Base-by-base conservation (phyloP, 2,888 invertebrate species). In the Drosophila incognita region DNA sequence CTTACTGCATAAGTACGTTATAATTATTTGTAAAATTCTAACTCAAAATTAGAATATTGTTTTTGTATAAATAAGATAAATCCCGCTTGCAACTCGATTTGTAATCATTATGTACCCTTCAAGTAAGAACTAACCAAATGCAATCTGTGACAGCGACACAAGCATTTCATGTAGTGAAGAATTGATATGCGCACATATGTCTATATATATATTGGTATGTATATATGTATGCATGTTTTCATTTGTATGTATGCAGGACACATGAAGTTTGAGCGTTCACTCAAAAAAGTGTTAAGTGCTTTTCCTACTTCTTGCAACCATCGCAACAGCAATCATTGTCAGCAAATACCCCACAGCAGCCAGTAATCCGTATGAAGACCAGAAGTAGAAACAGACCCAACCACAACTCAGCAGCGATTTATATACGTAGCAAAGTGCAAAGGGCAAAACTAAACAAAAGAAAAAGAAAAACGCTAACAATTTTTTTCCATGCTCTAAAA, bases 211-310 rank as follows among this genome's bases (percentile, higher is more conserved):
- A 38, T 24, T 21, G 31, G n/a, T 10, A 48, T 15, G 56, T 60
- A 52, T 13, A 46, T 54, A 31, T 18, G 4, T 48, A 29, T 27
- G 33, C 27, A 27, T 59, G n/a, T 40, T 33, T 52, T 18, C 46
- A 15, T 46, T 21, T 52, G 33, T 27, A 11, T 58, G 70, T 49
- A 54, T 72, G 53, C 76, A 63, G 73, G 64, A 70, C 63, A 69
- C 75, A 72, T 74, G 69, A 69, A 69, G 46, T 48, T 42, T n/a
- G 36, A 31, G 56, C 49, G 29, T 40, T 31, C 33, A 59, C 46
- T 46, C 24, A 87, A 82, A 81, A 77, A 74, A 87, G 88, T 89
- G 85, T 85, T 89, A 85, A 85, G 85, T 85, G 85, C 85, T 89
- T 79, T 85, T 80, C 74, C 74, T 78, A 79, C 74, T 86, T 57